Evolutionary conservation across 2,797 vertebrate genomes (phyloP).

Genomic region (Clamator glandarius): DNA sequence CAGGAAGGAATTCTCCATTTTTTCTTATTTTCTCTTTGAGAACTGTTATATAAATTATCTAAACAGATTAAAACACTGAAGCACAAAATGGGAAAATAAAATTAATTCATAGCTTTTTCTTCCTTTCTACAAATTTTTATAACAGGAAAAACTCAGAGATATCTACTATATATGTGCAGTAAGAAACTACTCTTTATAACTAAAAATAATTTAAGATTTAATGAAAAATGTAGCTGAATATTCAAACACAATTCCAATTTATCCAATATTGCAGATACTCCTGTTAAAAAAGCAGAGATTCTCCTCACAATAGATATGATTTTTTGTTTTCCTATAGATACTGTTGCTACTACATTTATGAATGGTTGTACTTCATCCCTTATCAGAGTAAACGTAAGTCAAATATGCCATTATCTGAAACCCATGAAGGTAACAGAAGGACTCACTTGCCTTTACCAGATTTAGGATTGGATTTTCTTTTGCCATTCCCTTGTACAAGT

Average conservation of each 20-base stretch:
- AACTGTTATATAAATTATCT: not conserved
- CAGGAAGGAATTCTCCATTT: not conserved
- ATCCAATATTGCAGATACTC: not conserved
- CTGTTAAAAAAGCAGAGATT: not conserved
- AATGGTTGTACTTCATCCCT: rapidly evolving
- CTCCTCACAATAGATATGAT: not conserved
- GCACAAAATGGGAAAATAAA: not conserved
- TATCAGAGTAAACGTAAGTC: not conserved
- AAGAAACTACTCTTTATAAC: not conserved
- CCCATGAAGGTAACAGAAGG: not conserved
- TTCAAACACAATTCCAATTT: not conserved
- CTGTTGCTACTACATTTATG: not conserved
- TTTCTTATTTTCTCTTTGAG: not conserved
- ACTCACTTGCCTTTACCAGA: not conserved
- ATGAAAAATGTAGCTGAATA: not conserved
- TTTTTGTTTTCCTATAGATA: not conserved
- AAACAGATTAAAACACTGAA: not conserved
- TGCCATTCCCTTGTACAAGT: not conserved
- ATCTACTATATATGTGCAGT: not conserved
- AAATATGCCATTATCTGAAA: not conserved
- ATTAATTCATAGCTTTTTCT: not conserved
- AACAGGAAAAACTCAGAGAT: not conserved
- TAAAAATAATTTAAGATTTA: not conserved
- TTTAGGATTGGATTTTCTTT: not conserved
- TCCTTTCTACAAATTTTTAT: not conserved